Percentiles rank a stretch among this genome's conserved stretches.
These are phyloP conservation scores for Synanthedon vespiformis DNA, from an alignment of 2,888 invertebrate species.

Conservation along the genomic window DNA sequence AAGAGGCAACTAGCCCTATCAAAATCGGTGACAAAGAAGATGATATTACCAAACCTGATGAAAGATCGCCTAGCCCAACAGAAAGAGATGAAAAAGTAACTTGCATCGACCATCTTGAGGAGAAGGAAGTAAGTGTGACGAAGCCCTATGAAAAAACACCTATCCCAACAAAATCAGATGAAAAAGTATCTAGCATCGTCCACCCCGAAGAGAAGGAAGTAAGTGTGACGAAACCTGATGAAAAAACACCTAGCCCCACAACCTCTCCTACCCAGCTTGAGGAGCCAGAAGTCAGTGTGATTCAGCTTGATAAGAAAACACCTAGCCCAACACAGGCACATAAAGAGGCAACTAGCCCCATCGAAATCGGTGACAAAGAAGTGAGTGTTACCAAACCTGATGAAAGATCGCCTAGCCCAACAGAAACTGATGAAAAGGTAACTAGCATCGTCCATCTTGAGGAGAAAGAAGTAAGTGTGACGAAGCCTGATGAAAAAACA, in stretches of 20 bases:
- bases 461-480: background rate
- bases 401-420: background rate
- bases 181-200: background rate
- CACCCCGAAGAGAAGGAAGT: slow-evolving; percentile 1
- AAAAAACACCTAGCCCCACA: no score
- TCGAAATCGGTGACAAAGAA: background rate
- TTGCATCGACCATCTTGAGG: background rate
- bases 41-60: background rate
- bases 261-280: background rate
- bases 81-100: slow-evolving; percentile 1
- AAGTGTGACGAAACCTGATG: no score
- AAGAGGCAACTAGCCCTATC: background rate
- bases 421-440: slow-evolving; percentile 1
- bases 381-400: background rate
- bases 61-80: background rate
- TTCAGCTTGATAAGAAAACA: no score
- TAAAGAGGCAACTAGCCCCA: background rate
- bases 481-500: background rate
- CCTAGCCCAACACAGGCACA: background rate
- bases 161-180: background rate
- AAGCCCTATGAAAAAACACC: background rate
- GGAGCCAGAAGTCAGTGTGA: background rate
- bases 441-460: background rate
- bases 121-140: background rate
- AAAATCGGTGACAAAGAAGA: background rate